phyloP scores from a whole-genome alignment of 2,888 invertebrate genomes.

The Torymus aiolomorphi region DNA sequence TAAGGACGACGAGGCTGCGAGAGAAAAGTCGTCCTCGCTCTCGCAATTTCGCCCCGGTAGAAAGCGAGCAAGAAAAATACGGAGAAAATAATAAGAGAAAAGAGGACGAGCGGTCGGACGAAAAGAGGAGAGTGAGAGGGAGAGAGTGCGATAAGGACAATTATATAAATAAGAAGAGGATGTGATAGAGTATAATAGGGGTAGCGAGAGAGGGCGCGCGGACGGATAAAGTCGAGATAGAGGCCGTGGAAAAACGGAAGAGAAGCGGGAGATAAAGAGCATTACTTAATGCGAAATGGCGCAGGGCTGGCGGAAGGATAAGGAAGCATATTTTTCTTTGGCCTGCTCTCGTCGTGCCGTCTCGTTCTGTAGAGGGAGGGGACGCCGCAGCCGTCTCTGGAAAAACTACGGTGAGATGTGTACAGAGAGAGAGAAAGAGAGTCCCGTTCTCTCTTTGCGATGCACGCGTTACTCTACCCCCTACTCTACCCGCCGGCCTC shows the following conservation, averaged over 20 bases:
- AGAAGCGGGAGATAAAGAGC: conserved; percentile 36
- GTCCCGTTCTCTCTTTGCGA: too few species aligned
- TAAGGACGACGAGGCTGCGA: background rate
- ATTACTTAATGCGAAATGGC: conserved; percentile 42
- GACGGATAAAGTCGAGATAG: conserved; percentile 17
- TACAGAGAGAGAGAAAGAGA: too few species aligned
- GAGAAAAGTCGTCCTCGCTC: background rate
- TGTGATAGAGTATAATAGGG: conserved; percentile 38
- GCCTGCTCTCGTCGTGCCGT: background rate
- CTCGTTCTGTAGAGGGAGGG: too few species aligned
- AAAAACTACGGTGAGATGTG: too few species aligned
- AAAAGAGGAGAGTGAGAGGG: conserved; percentile 26
- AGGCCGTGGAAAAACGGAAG: background rate
- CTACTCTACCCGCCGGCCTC: background rate
- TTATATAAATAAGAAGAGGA: conserved; percentile 46
- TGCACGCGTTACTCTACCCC: too few species aligned
- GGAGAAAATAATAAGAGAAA: conserved; percentile 18
- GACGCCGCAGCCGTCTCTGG: too few species aligned
- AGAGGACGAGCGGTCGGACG: conserved; percentile 2
- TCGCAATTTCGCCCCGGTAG: conserved; percentile 11
- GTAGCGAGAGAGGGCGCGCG: background rate
- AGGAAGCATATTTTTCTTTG: conserved; percentile 49
- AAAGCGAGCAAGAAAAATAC: background rate
- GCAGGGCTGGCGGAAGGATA: conserved; percentile 26
- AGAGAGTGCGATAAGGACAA: conserved; percentile 29